Base-by-base conservation (phyloP, 2,113 vertebrate genomes). In the Callocephalon fimbriatum region DNA sequence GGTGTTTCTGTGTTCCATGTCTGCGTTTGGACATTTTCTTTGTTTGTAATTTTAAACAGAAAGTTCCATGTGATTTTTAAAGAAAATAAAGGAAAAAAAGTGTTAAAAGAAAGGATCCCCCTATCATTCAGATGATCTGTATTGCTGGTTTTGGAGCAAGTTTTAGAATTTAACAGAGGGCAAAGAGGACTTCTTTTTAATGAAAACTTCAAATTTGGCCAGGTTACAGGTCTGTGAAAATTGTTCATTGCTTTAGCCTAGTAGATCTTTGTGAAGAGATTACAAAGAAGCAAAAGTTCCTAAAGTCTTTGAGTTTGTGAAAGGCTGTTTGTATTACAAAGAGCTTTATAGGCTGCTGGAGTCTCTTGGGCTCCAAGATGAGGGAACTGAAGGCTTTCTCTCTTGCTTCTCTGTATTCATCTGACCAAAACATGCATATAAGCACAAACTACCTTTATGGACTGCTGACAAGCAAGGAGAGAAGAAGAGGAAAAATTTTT, bases 211-310 rank as follows among this genome's bases (percentile, higher is more conserved):
- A 54, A 13, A 78, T 81, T 58, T 78, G 42, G 4, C 42, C 51
- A 62, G 13, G 7, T 74, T 66, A n/a, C 27, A 71, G 15, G 54
- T 42, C 35, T 59, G 42, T 81, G 65, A 32, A 89, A 80, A 88
- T 42, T 8, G 7, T 35, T 88, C 3, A 2, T 50, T 61, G 31
- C 78, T 90, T 79, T 91, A 83, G 15, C 13, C 6, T 21, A 35
- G 45, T 23, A 73, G 50, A 26, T 42, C 4, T 65, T 91, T 79
- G 26, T 77, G 53, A 70, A 58, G 27, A 50, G 25, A 61, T 14
- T 77, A 32, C 77, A 80, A 95, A 84, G 67, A 70, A 78, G 31
- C n/a, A 81, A 29, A 76, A 77, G 22, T 74, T 66, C 73, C 25
- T 81, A 77, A 47, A 87, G 50, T 58, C 6, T 74, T 58, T 21